phyloP scores from a whole-genome alignment of 2,797 vertebrate genomes.

The Allobates femoralis region DNA sequence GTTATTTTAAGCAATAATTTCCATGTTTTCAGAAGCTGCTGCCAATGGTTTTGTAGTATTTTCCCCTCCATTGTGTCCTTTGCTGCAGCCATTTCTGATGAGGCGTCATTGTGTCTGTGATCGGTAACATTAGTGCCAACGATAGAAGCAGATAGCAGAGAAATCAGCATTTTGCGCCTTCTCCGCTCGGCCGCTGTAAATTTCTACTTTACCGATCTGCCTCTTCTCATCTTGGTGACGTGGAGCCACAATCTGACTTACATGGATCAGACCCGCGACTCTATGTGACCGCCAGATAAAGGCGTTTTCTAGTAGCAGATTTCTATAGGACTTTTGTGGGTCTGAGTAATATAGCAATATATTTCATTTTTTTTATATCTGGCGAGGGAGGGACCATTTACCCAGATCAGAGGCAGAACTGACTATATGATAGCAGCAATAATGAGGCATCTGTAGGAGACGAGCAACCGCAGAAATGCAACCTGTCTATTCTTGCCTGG shows the following conservation, averaged over 20 bases:
- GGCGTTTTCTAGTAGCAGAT: conserved; percentile 2
- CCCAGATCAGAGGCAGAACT: neutral
- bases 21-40: conserved; percentile 19
- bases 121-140: conserved; percentile 18
- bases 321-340: conserved; percentile 8
- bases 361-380: conserved; percentile 9
- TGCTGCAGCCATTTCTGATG: neutral
- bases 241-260: neutral
- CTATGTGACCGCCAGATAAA: neutral
- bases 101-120: neutral
- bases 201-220: neutral
- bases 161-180: neutral
- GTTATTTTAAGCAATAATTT: conserved; percentile 58
- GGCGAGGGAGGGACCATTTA: neutral
- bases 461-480: neutral
- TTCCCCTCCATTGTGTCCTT: neutral
- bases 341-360: conserved; percentile 25
- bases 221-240: neutral
- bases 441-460: neutral
- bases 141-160: neutral
- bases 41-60: conserved; percentile 35
- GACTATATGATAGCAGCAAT: neutral
- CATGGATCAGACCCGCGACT: neutral
- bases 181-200: neutral
- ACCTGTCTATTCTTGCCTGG: neutral